Evolutionary conservation across 2,797 vertebrate genomes (phyloP).

Genomic region (Heterohyrax brucei): DNA sequence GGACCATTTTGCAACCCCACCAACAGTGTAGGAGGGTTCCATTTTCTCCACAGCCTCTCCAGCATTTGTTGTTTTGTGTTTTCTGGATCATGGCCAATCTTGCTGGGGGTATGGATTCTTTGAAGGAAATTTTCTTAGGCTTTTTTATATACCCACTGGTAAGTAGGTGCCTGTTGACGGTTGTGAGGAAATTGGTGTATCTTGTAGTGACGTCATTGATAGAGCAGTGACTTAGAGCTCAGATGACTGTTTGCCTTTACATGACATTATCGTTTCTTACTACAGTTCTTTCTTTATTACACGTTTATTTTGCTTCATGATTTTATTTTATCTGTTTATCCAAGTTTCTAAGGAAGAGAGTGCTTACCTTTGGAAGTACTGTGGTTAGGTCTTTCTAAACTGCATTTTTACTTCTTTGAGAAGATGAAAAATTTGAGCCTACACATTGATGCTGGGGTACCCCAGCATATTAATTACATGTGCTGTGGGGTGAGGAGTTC

Average conservation of each 20-base stretch:
- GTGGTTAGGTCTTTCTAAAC: constrained; percentile 32
- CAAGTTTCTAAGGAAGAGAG: constrained; percentile 19
- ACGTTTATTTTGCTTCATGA: constrained; percentile 17
- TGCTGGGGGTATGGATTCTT: neutral
- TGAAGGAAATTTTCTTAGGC: constrained; percentile 6
- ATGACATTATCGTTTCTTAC: neutral
- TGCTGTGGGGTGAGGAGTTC: constrained; percentile 67
- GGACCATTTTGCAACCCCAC: too few relatives aligned
- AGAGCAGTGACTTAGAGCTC: neutral
- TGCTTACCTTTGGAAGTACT: constrained; percentile 7
- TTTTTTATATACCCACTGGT: neutral
- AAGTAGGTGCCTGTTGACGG: neutral
- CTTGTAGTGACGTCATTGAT: neutral
- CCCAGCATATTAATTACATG: neutral
- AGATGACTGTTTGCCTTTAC: neutral
- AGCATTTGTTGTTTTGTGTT: too few relatives aligned
- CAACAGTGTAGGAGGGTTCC: too few relatives aligned
- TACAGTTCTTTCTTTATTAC: neutral
- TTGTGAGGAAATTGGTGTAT: neutral
- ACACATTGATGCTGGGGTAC: neutral
- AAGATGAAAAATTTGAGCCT: constrained; percentile 53
- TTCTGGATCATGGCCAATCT: too few relatives aligned
- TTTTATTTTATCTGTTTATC: constrained; percentile 46
- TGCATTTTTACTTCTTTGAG: constrained; percentile 33
- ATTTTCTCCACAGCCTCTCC: too few relatives aligned